Percentiles rank a stretch among this genome's conserved stretches.
Evolutionary conservation across 2,888 invertebrate species (phyloP).

Genomic region (Cheilosia grossa): DNA sequence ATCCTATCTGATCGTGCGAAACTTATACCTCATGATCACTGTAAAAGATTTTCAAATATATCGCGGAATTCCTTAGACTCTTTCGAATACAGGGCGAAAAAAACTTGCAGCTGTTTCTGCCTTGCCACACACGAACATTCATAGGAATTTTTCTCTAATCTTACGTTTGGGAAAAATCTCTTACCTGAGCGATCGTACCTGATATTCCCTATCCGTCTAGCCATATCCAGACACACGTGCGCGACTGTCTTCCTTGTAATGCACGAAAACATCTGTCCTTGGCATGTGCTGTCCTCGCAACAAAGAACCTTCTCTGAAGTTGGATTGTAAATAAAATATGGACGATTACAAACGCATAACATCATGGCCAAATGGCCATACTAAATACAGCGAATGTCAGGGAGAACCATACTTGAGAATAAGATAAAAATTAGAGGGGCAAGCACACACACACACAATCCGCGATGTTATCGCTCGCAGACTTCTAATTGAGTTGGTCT

Average conservation of each 20-base stretch:
- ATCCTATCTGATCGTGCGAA: not conserved
- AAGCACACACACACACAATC: conserved; percentile 5
- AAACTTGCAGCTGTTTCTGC: conserved; percentile 13
- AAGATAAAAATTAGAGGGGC: conserved; percentile 8
- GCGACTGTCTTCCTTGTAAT: conserved; percentile 17
- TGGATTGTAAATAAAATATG: not conserved
- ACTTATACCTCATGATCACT: not conserved
- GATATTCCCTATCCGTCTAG: conserved; percentile 36
- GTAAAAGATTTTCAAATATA: not conserved
- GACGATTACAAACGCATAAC: too few relatives aligned
- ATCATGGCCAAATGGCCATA: too few relatives aligned
- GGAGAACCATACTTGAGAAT: conserved; percentile 1
- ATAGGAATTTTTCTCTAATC: not conserved
- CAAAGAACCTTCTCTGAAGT: not conserved
- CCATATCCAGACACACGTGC: conserved; percentile 46
- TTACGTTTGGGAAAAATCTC: not conserved
- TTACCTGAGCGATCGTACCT: conserved; percentile 27
- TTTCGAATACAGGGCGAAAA: not conserved
- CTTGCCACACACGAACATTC: conserved; percentile 20
- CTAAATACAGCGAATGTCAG: too few relatives aligned
- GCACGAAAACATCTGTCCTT: conserved; percentile 32
- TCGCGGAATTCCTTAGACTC: not conserved
- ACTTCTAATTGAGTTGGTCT: conserved; percentile 17
- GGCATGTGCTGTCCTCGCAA: not conserved
- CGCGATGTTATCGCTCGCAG: conserved; percentile 16